A percentile compares a stretch with the other conserved stretches of the same genome.
These are phyloP conservation scores for Laothoe populi DNA, from an alignment of 2,888 invertebrate genomes.

Conservation along the genomic window DNA sequence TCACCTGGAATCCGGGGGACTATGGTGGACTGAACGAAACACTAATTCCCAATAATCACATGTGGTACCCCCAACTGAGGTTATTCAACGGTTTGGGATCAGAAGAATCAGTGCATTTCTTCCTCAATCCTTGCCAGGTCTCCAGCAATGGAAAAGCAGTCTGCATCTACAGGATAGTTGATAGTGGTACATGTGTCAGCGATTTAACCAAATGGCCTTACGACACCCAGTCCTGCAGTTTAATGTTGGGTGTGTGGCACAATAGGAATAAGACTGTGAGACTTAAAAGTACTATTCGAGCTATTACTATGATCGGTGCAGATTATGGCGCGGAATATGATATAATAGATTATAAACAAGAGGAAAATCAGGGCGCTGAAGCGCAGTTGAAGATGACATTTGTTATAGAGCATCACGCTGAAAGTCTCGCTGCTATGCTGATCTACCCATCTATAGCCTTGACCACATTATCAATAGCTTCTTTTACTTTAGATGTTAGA, in stretches of 20 bases:
- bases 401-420: constrained; percentile 52
- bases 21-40: constrained; percentile 42
- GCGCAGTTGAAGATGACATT: constrained; percentile 48
- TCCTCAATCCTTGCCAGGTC: constrained; percentile 38
- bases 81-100: constrained; percentile 41
- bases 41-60: background rate
- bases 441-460: constrained; percentile 51
- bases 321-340: constrained; percentile 56
- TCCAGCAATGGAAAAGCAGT: constrained; percentile 37
- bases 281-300: constrained; percentile 36
- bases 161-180: constrained; percentile 32
- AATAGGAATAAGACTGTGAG: constrained; percentile 29
- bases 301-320: constrained; percentile 39
- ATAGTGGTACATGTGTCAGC: constrained; percentile 39
- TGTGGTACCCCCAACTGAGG: constrained; percentile 48
- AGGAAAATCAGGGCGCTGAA: constrained; percentile 33
- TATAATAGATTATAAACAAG: constrained; percentile 48
- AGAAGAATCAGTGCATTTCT: constrained; percentile 22
- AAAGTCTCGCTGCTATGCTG: constrained; percentile 46
- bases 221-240: constrained; percentile 48
- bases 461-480: constrained; percentile 43
- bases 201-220: constrained; percentile 56
- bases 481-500: constrained; percentile 48
- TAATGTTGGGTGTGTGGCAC: constrained; percentile 37
- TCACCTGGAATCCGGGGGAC: constrained; percentile 51